Evolutionary conservation across 64 coral and sea anemone genomes (phyloP), one percentile per base, ranked within the genome.

Genomic region (Stichodactyla mertensii): DNA sequence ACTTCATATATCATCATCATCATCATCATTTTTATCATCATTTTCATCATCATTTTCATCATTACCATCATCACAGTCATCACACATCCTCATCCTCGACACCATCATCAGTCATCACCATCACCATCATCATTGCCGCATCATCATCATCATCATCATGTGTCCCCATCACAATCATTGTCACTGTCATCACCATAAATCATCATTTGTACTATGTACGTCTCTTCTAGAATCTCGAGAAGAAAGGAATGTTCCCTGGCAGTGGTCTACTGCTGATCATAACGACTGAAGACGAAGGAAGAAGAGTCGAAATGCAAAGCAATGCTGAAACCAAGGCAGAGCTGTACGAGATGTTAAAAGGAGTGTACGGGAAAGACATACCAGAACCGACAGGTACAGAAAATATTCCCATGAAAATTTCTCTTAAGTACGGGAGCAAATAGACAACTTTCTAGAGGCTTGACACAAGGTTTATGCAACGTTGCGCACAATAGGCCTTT

Each of bases 221-320:
- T 31, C 27, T 74, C 14, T 59, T 90, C 6, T 61, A 90, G 80
- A 74, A 90, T 64, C 56, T 85, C 7, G 83, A 58, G 61, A 27
- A 56, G 9, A 55, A 52, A 7, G 83, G 56, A 16, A 85, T 85
- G 55, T 90, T 90, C 18, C 82, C 88, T 28, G 55, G 80, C 5
- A 90, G 82, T 36, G 51, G 10, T 10, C 69, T 90, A 5, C 71
- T 90, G n/a, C 22, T 90, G 8, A 57, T 90, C 52, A 57, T 82
- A 22, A 82, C 85, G 13, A 90, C 88, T 20, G 88, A 84, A 78
- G 83, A 84, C 16, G 88, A 90, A 85, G 81, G 64, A 78, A 57
- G 69, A 77, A 70, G 88, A 54, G 78, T 90, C 51, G 88, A 90
- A 62, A 55, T 62, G 61, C 82, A 85, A 85, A 20, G 54, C 18